Evolutionary conservation across 2,888 invertebrate genomes (phyloP).

Genomic region (Clivina fossor): DNA sequence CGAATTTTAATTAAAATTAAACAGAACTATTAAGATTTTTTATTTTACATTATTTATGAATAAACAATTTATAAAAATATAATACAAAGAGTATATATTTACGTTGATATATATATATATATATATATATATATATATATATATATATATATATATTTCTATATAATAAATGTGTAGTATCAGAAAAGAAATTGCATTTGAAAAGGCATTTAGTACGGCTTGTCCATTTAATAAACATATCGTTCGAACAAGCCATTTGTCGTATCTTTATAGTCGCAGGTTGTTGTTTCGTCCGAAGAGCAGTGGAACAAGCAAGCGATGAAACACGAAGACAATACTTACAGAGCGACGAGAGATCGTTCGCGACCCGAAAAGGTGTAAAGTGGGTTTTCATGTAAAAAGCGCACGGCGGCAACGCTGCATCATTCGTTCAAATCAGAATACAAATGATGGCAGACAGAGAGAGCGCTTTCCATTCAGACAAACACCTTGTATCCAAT

Average conservation of each 20-base stretch:
- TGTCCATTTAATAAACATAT: conserved; percentile 56
- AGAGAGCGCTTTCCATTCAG: conserved; percentile 57
- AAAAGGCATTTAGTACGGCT: conserved; percentile 34
- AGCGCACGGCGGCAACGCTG: too few relatives aligned
- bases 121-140: background rate
- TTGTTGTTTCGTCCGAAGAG: conserved; percentile 17
- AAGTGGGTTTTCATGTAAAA: conserved; percentile 56
- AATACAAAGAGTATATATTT: background rate
- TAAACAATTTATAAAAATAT: background rate
- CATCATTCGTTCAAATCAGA: conserved; percentile 55
- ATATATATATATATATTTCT: conserved; percentile 2
- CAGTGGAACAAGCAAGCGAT: too few relatives aligned
- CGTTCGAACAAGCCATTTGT: conserved; percentile 48
- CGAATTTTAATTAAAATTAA: background rate
- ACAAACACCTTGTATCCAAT: conserved; percentile 57
- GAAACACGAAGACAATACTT: conserved; percentile 51
- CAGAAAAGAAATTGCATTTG: too few relatives aligned
- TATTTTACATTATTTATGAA: too few relatives aligned
- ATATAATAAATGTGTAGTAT: too few relatives aligned
- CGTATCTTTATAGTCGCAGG: conserved; percentile 48
- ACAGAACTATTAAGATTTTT: too few relatives aligned
- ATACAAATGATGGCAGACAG: conserved; percentile 56
- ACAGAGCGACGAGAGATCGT: conserved; percentile 48
- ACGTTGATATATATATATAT: conserved; percentile 4
- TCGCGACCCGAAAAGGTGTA: too few relatives aligned